Evolutionary conservation across 2,113 vertebrate species (phyloP).

Genomic region (Thamnophis sirtalis): DNA sequence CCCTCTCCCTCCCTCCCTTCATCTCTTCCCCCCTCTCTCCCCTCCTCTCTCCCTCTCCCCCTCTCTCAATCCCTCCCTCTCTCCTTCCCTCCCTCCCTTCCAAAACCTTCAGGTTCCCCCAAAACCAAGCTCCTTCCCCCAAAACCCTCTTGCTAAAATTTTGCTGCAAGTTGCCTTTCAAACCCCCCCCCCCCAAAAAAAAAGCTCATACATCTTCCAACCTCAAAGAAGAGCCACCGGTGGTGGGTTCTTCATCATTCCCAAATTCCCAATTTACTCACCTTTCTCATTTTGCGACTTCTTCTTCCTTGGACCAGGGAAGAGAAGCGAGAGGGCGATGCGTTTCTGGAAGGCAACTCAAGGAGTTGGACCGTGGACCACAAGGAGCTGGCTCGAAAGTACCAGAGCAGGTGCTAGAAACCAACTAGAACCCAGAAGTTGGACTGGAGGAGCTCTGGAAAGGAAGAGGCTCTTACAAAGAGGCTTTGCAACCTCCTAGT

Average conservation of each 20-base stretch:
- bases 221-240: not conserved
- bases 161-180: not conserved
- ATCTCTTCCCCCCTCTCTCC: too few relatives aligned
- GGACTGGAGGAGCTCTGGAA: not conserved
- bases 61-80: too few relatives aligned
- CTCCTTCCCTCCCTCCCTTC: not conserved
- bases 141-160: not conserved
- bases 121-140: not conserved
- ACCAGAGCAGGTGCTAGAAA: conserved; percentile 10
- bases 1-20: too few relatives aligned
- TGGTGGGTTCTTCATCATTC: not conserved
- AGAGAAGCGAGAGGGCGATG: not conserved
- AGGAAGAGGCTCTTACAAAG: conserved; percentile 18
- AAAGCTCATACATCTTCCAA: not conserved
- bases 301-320: conserved; percentile 23
- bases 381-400: conserved; percentile 23
- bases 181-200: not conserved
- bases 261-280: conserved; percentile 28
- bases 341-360: not conserved
- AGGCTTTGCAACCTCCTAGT: conserved; percentile 17
- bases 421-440: not conserved
- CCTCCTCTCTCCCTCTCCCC: too few relatives aligned
- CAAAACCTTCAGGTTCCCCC: not conserved
- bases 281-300: conserved; percentile 55
- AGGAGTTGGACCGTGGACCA: not conserved